phyloP scores from a whole-genome alignment of 1,140 invertebrate genomes.

The Pissodes strobi region DNA sequence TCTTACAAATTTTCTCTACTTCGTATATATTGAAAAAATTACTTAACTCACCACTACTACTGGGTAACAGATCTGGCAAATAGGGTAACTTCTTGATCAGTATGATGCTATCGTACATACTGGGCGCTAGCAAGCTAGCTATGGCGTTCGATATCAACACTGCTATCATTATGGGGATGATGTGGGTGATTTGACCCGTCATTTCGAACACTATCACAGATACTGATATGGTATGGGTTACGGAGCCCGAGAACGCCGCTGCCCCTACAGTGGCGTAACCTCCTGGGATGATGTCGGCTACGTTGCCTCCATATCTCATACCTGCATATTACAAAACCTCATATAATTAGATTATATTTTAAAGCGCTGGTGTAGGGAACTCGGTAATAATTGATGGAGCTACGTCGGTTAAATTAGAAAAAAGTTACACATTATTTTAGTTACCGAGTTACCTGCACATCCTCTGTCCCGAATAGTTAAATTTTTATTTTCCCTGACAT shows the following conservation, averaged over 20 bases:
- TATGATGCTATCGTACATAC: constrained; percentile 98
- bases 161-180: constrained; percentile 95
- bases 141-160: constrained; percentile 94
- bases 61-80: constrained; percentile 85
- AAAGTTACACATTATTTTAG: too few relatives aligned
- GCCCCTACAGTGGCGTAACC: constrained; percentile 91
- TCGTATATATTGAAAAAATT: too few relatives aligned
- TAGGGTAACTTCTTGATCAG: constrained; percentile 97
- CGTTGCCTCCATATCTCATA: constrained; percentile 82
- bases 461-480: too few relatives aligned
- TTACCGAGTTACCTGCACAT: too few relatives aligned
- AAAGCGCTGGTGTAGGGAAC: too few relatives aligned
- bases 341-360: too few relatives aligned
- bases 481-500: too few relatives aligned
- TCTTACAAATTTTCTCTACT: too few relatives aligned
- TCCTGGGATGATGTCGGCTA: constrained; percentile 89
- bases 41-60: constrained; percentile 68
- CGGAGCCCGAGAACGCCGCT: constrained; percentile 93
- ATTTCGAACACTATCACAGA: constrained; percentile 98
- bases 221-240: constrained; percentile 96
- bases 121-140: constrained; percentile 89
- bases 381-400: too few relatives aligned
- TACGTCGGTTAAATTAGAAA: too few relatives aligned
- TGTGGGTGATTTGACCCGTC: constrained; percentile 88
- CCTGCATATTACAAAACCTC: too few relatives aligned